phyloP scores from a whole-genome alignment of 2,113 vertebrate genomes.

The Pantherophis guttatus region DNA sequence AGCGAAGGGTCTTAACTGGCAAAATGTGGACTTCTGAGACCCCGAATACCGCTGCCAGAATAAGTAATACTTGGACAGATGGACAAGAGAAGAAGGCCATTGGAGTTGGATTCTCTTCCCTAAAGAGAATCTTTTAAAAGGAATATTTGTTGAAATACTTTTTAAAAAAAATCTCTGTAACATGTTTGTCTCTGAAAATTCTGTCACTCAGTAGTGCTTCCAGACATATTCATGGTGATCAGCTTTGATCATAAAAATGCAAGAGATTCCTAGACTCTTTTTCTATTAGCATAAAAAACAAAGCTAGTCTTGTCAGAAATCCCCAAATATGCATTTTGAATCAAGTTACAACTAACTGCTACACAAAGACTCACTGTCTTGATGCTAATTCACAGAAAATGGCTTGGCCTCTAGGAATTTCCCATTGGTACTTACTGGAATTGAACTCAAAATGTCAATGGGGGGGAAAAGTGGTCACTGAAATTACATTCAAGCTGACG shows the following conservation, averaged over 20 bases:
- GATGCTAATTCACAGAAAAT: constrained; percentile 64
- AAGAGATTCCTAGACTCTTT: constrained; percentile 57
- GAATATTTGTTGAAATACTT: constrained; percentile 1
- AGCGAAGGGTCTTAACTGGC: not conserved
- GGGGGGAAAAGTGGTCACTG: constrained; percentile 41
- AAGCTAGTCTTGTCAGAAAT: constrained; percentile 58
- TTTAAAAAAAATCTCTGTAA: not conserved
- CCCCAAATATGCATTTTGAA: constrained; percentile 67
- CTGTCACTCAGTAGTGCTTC: constrained; percentile 58
- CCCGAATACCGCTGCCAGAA: not conserved
- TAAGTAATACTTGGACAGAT: not conserved
- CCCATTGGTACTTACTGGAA: constrained; percentile 56
- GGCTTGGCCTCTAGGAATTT: constrained; percentile 60
- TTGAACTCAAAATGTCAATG: constrained; percentile 53
- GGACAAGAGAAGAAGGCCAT: not conserved
- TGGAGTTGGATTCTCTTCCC: not conserved
- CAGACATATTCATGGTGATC: constrained; percentile 58
- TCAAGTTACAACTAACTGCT: constrained; percentile 65
- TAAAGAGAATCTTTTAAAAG: constrained; percentile 26
- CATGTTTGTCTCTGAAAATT: constrained; percentile 42
- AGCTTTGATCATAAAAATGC: constrained; percentile 63
- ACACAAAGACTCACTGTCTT: constrained; percentile 62
- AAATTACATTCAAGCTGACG: constrained; percentile 48
- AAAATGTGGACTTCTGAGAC: not conserved
- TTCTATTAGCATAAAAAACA: constrained; percentile 63